phyloP scores from a whole-genome alignment of 2,113 vertebrate genomes.

The Pterocles burchelli region DNA sequence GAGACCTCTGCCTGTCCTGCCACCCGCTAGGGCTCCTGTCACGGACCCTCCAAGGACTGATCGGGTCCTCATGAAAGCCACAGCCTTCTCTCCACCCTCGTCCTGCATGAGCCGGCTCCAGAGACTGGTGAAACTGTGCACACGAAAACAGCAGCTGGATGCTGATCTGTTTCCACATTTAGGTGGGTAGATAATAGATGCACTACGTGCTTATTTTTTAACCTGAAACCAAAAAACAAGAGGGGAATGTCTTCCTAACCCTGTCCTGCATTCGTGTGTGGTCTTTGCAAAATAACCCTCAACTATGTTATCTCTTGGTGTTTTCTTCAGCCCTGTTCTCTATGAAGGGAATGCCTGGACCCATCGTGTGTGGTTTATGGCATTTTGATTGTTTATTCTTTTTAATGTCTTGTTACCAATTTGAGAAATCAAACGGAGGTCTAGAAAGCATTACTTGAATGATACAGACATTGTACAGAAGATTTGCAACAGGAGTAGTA shows the following conservation, averaged over 20 bases:
- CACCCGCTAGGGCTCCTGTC: conserved; percentile 77
- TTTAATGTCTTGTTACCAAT: neutral
- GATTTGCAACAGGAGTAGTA: neutral
- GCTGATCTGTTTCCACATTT: conserved; percentile 95
- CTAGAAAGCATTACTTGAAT: neutral
- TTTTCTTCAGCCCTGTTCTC: neutral
- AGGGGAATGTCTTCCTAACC: neutral
- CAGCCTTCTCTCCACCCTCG: conserved; percentile 87
- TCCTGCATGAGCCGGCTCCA: conserved; percentile 92
- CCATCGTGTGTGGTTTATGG: neutral
- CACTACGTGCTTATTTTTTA: neutral
- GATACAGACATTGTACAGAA: neutral
- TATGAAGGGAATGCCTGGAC: neutral
- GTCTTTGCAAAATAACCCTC: neutral
- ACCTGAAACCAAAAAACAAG: neutral
- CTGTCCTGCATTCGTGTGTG: rapidly evolving
- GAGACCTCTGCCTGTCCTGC: conserved; percentile 82
- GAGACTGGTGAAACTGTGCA: conserved; percentile 95
- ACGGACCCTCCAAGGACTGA: conserved; percentile 77
- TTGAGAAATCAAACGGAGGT: neutral
- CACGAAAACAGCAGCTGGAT: conserved; percentile 88
- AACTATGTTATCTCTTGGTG: neutral
- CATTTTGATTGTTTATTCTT: neutral
- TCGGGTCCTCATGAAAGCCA: conserved; percentile 89
- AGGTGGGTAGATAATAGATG: conserved; percentile 76